Base-by-base conservation (phyloP, 2,797 vertebrate genomes). In the Eurystomus glaucurus region DNA sequence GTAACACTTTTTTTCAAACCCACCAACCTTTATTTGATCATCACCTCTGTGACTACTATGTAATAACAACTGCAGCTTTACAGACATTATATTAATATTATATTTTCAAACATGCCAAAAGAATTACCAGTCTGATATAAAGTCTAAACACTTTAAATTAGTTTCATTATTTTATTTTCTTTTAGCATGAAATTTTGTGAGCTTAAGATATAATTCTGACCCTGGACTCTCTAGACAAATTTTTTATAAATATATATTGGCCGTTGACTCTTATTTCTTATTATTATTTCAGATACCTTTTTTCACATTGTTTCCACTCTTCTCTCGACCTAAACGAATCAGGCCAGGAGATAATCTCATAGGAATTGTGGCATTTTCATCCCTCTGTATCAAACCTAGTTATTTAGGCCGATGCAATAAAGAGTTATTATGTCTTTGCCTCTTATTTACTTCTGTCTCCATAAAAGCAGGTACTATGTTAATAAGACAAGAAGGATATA, bases 51-150 rank as follows among this genome's bases (percentile, higher is more conserved):
- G 23, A 72, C 10, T 35, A 12, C 29, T 29, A 13, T 81, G 52
- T 57, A 88, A 85, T 64, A 95, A 31, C 11, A 94, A 76, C 92
- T 62, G 9, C 35, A 96, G 71, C 26, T 90, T 90, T 92, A 94
- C 57, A 93, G 28, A 90, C 33, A 93, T 88, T 76, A 39, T n/a
- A 88, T 90, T 93, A 95, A 75, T 61, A 94, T 68, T 79, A 69
- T 52, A 58, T 85, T 91, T 93, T 85, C 50, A 85, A 94, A 91
- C 43, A 80, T 95, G 55, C 71, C 61, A 89, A 95, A 96, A 64
- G 39, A 85, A 95, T 88, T 95, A 70, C 79, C 54, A 88, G 37
- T 90, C 79, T 92, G 35, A 74, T 55, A 94, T 41, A 75, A 96
- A 85, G 45, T 61, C 78, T 77, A 95, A 96, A 70, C 25, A 93